These are phyloP conservation scores for Silurus asotus DNA, from an alignment of 2,113 vertebrate genomes.

Conservation along the genomic window DNA sequence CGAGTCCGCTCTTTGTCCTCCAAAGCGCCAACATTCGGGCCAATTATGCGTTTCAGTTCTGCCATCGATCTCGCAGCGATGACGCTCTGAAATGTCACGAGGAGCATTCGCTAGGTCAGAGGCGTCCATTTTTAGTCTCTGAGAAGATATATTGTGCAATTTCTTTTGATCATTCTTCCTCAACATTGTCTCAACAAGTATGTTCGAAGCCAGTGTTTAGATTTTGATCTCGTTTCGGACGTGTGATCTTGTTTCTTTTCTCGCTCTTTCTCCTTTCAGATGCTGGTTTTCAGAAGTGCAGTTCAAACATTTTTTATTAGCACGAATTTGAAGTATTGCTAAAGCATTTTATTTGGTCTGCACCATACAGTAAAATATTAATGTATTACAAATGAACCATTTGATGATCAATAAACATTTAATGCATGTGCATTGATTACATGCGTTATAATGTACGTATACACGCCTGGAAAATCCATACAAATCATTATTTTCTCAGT, in stretches of 20 bases:
- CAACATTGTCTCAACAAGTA: constrained; percentile 8
- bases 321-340: not conserved
- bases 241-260: constrained; percentile 4
- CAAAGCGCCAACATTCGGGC: constrained; percentile 16
- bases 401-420: too few relatives aligned
- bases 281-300: not conserved
- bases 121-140: constrained; percentile 1
- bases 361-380: not conserved
- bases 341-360: not conserved
- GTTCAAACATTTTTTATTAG: not conserved
- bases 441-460: too few relatives aligned
- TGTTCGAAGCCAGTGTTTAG: not conserved
- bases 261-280: not conserved
- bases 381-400: not conserved
- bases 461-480: too few relatives aligned
- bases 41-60: constrained; percentile 14
- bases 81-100: constrained; percentile 21
- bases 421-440: too few relatives aligned
- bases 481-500: too few relatives aligned
- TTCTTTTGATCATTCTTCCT: constrained; percentile 25
- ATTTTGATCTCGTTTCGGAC: constrained; percentile 36
- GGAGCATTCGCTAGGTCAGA: not conserved
- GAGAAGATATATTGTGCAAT: constrained; percentile 11
- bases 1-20: not conserved
- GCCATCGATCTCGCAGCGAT: constrained; percentile 18